These are phyloP conservation scores for Motacilla alba DNA, from an alignment of 2,113 vertebrate genomes.

Conservation along the genomic window DNA sequence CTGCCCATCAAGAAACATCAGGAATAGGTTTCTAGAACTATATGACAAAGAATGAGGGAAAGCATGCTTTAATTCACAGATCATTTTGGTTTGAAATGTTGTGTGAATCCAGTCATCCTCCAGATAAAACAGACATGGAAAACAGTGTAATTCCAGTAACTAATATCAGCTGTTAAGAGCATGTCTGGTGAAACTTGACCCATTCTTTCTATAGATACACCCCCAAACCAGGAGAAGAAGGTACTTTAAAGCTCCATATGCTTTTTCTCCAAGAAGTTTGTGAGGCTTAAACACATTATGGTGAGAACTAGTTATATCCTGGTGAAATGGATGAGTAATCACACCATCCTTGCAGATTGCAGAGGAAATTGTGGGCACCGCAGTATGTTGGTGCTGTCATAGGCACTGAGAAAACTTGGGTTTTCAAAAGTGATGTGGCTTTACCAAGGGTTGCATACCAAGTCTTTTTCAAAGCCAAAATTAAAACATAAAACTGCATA, in stretches of 20 bases:
- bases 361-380: not conserved
- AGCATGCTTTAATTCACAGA: not conserved
- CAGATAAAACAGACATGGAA: not conserved
- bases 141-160: not conserved
- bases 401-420: not conserved
- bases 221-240: not conserved
- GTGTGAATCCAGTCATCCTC: not conserved
- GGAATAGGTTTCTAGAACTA: not conserved
- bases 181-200: not conserved
- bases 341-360: not conserved
- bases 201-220: not conserved
- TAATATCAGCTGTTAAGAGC: not conserved
- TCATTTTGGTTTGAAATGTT: not conserved
- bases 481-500: not conserved
- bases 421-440: not conserved
- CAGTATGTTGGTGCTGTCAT: not conserved
- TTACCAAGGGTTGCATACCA: not conserved
- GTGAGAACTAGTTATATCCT: conserved; percentile 15
- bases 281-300: not conserved
- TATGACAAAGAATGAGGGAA: not conserved
- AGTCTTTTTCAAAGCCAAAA: not conserved
- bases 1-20: not conserved
- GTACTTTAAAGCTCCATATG: not conserved
- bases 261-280: not conserved
- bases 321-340: conserved; percentile 32